Conservation (phyloP, 2,888 invertebrate species). For the Campoplex capitator region DNA sequence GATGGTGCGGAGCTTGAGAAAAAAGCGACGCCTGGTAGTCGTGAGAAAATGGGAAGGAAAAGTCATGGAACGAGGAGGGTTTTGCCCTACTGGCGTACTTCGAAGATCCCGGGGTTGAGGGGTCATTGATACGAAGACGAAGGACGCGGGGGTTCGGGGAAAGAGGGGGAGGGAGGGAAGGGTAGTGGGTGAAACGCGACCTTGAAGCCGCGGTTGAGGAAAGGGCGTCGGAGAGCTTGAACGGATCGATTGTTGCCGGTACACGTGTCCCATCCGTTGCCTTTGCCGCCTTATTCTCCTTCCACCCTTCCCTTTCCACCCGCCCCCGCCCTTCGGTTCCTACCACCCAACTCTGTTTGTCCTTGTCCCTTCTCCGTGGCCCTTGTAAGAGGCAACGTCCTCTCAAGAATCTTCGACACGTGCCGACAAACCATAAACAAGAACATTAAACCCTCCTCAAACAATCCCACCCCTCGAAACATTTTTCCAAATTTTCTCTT, state of each 20-base stretch:
- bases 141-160: slow-evolving; percentile 9
- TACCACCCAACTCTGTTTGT: slow-evolving; percentile 31
- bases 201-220: slow-evolving; percentile 77
- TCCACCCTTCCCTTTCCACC: slow-evolving; percentile 34
- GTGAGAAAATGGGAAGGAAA: slow-evolving; percentile 46
- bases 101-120: slow-evolving; percentile 77
- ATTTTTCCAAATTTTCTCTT: neutral
- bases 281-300: slow-evolving; percentile 68
- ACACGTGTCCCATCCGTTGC: slow-evolving; percentile 78
- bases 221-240: slow-evolving; percentile 42
- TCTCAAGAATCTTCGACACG: slow-evolving; percentile 73
- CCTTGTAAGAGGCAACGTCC: slow-evolving; percentile 47
- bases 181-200: slow-evolving; percentile 78
- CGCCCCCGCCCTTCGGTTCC: slow-evolving; percentile 65
- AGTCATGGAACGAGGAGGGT: slow-evolving; percentile 70
- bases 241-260: slow-evolving; percentile 80
- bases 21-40: slow-evolving; percentile 23
- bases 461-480: neutral
- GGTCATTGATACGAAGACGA: slow-evolving; percentile 80
- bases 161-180: neutral
- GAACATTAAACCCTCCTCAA: slow-evolving; percentile 1
- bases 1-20: neutral
- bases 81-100: slow-evolving; percentile 83
- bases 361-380: slow-evolving; percentile 44
- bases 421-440: slow-evolving; percentile 75